Evolutionary conservation across 2,888 invertebrate genomes (phyloP).

Genomic region (Parelbella ahira): DNA sequence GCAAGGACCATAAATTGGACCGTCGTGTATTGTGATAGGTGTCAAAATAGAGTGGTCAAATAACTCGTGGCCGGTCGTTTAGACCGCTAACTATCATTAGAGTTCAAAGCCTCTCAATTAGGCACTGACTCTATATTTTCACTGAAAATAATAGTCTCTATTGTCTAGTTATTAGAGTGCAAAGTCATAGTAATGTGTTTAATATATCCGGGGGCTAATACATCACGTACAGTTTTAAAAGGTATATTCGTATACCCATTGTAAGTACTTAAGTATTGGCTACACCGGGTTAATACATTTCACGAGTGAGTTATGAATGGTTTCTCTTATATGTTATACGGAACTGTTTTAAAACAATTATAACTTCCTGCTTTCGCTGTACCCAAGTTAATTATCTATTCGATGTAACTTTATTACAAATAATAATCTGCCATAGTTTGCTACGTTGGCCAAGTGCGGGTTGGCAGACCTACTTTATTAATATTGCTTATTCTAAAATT

Average conservation of each 20-base stretch:
- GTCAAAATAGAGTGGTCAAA: conserved; percentile 2
- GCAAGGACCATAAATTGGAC: background rate
- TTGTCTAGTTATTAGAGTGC: conserved; percentile 45
- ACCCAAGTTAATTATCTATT: no score
- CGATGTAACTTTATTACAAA: no score
- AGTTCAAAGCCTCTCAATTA: conserved; percentile 51
- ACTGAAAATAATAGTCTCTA: conserved; percentile 33
- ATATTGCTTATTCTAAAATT: no score
- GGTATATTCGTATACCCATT: background rate
- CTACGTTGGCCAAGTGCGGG: no score
- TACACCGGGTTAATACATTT: conserved; percentile 4
- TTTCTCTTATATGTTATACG: no score
- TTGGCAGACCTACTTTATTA: no score
- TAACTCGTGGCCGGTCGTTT: conserved; percentile 3
- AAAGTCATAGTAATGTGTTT: conserved; percentile 45
- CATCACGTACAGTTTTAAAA: conserved; percentile 19
- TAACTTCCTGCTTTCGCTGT: no score
- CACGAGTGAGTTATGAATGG: background rate
- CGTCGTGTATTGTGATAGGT: conserved; percentile 6
- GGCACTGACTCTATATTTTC: conserved; percentile 42
- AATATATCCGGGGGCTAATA: conserved; percentile 14
- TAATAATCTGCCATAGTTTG: no score
- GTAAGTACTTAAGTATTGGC: conserved; percentile 2
- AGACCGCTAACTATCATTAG: conserved; percentile 44
- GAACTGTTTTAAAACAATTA: no score